Conservation (phyloP, 2,113 vertebrate genomes). For the Aptenodytes patagonicus region DNA sequence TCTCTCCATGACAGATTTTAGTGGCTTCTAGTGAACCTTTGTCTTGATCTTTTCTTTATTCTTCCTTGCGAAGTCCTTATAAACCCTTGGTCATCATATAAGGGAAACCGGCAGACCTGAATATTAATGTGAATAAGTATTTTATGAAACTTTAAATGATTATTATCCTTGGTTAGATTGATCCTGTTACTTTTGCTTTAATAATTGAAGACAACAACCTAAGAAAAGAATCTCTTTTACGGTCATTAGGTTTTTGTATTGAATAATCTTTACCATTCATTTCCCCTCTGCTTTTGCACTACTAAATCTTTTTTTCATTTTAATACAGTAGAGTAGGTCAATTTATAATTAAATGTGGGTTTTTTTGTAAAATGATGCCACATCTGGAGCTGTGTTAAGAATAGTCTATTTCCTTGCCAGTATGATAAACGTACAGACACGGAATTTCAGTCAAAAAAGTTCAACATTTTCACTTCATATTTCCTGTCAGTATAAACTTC, state of each 20-base stretch:
- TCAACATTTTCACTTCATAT: not conserved
- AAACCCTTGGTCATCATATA: not conserved
- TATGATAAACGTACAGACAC: accelerated
- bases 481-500: not conserved
- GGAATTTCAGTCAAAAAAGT: not conserved
- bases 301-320: not conserved
- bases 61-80: not conserved
- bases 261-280: not conserved
- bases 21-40: not conserved
- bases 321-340: not conserved
- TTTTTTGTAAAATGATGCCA: not conserved
- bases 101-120: not conserved
- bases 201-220: not conserved
- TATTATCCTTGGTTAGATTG: not conserved
- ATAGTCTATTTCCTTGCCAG: not conserved
- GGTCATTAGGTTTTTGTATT: not conserved
- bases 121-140: not conserved
- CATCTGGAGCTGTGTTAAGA: not conserved
- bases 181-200: not conserved
- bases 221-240: not conserved
- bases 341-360: not conserved
- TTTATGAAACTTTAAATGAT: not conserved
- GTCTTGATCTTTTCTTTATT: not conserved
- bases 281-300: not conserved
- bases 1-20: not conserved